Percentiles rank a stretch among this genome's conserved stretches.
Evolutionary conservation across 2,888 invertebrate genomes (phyloP).

Genomic region (Pemphredon lugubris): DNA sequence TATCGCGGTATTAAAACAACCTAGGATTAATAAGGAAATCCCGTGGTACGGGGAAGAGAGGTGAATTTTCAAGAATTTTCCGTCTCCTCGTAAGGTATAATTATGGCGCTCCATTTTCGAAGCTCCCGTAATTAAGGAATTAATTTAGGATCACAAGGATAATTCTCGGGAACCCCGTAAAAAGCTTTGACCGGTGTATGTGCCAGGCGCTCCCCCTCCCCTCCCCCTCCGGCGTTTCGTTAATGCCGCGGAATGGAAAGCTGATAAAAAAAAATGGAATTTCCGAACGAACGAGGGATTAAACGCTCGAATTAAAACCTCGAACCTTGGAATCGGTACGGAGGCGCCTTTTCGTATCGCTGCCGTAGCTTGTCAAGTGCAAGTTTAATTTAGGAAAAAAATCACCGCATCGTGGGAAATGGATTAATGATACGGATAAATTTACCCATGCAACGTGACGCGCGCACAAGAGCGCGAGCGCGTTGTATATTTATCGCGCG

Average conservation of each 20-base stretch:
- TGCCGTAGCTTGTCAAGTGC: no score
- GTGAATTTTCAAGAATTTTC: neutral
- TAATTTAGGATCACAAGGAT: slow-evolving; percentile 23
- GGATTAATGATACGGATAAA: slow-evolving; percentile 21
- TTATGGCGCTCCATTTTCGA: neutral
- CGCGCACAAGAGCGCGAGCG: neutral
- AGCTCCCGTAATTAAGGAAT: slow-evolving; percentile 29
- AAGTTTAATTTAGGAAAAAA: slow-evolving; percentile 24
- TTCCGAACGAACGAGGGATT: slow-evolving; percentile 14
- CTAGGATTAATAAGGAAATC: neutral
- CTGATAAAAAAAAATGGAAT: neutral
- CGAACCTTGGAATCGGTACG: neutral
- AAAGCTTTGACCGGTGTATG: slow-evolving; percentile 2
- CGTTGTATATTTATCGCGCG: slow-evolving; percentile 13
- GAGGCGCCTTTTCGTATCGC: neutral
- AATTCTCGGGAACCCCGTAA: neutral
- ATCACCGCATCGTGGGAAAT: neutral
- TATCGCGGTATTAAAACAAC: neutral
- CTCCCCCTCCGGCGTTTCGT: neutral
- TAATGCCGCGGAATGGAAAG: slow-evolving; percentile 6
- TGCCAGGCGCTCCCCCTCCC: no score
- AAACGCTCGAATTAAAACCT: slow-evolving; percentile 15
- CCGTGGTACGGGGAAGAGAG: neutral
- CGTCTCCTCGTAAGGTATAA: neutral
- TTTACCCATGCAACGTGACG: slow-evolving; percentile 2